Evolutionary conservation across 2,888 invertebrate genomes (phyloP).

Genomic region (Cosmia pyralina): DNA sequence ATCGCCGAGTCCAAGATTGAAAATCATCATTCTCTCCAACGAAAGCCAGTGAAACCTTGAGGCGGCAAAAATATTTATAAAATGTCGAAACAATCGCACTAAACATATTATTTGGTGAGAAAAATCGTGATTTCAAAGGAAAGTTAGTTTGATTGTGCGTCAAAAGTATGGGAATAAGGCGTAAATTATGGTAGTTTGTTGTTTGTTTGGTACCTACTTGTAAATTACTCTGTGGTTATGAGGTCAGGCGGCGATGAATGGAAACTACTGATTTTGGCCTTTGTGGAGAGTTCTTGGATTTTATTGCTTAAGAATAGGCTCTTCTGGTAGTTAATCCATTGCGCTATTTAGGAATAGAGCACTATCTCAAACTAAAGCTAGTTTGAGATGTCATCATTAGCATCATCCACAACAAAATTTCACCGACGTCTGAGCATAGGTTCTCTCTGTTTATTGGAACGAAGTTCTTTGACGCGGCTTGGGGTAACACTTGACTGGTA

Average conservation of each 20-base stretch:
- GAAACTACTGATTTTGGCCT: slow-evolving; percentile 9
- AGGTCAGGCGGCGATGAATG: slow-evolving; percentile 38
- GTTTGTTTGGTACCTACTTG: slow-evolving; percentile 25
- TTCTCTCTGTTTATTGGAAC: too few relatives aligned
- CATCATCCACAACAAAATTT: too few relatives aligned
- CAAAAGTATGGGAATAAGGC: slow-evolving; percentile 58
- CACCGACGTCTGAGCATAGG: too few relatives aligned
- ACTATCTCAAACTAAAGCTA: too few relatives aligned
- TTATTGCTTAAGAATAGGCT: too few relatives aligned
- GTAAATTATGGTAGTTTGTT: slow-evolving; percentile 55
- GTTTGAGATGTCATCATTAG: too few relatives aligned
- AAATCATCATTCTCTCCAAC: background rate
- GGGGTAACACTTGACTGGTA: too few relatives aligned
- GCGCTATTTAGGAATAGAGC: background rate
- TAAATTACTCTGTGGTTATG: slow-evolving; percentile 43
- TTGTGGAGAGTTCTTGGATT: background rate
- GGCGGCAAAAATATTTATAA: background rate
- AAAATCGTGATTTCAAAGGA: slow-evolving; percentile 56
- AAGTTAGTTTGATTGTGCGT: slow-evolving; percentile 62
- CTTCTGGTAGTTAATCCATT: background rate
- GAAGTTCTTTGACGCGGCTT: too few relatives aligned
- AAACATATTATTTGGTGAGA: slow-evolving; percentile 61
- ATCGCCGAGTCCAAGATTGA: background rate
- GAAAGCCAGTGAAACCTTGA: slow-evolving; percentile 25
- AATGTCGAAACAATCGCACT: slow-evolving; percentile 43